A percentile compares a stretch with the other conserved stretches of the same genome.
Evolutionary conservation across 2,113 vertebrate genomes (phyloP).

Genomic region (Ceyx melanurus): DNA sequence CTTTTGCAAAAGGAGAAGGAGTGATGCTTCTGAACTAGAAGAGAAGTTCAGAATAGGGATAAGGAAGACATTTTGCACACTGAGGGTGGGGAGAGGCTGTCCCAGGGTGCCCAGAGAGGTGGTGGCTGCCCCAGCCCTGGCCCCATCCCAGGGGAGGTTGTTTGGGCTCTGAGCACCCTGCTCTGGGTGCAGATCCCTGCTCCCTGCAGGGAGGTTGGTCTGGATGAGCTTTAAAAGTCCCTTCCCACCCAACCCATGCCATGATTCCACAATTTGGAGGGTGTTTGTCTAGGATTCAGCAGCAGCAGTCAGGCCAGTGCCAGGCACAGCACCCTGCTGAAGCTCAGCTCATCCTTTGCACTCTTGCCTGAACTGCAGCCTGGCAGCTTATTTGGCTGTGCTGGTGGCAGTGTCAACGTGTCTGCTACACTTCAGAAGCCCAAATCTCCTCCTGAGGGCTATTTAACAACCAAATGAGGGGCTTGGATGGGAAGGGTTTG

Average conservation of each 20-base stretch:
- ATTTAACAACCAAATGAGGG: background rate
- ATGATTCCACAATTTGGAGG: background rate
- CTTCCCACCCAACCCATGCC: background rate
- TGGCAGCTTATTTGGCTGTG: background rate
- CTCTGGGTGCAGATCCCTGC: background rate
- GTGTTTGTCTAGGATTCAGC: background rate
- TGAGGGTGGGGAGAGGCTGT: background rate
- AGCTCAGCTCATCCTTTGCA: background rate
- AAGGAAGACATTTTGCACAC: too few species aligned
- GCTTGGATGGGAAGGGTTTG: background rate
- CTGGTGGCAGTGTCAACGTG: background rate
- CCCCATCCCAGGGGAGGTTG: background rate
- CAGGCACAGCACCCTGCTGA: background rate
- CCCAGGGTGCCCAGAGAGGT: background rate
- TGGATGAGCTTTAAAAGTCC: background rate
- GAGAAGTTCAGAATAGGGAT: too few species aligned
- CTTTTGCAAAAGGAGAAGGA: background rate
- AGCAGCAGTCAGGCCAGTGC: background rate
- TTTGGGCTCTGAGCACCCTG: background rate
- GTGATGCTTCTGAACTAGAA: too few species aligned
- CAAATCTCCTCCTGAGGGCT: background rate
- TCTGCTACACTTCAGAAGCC: background rate
- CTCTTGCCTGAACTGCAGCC: background rate
- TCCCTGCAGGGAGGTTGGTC: background rate
- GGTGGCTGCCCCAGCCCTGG: background rate